Percentiles rank a stretch among this genome's conserved stretches.
These are phyloP conservation scores for Galago senegalensis DNA, from an alignment of 2,797 vertebrate genomes.

Conservation along the genomic window DNA sequence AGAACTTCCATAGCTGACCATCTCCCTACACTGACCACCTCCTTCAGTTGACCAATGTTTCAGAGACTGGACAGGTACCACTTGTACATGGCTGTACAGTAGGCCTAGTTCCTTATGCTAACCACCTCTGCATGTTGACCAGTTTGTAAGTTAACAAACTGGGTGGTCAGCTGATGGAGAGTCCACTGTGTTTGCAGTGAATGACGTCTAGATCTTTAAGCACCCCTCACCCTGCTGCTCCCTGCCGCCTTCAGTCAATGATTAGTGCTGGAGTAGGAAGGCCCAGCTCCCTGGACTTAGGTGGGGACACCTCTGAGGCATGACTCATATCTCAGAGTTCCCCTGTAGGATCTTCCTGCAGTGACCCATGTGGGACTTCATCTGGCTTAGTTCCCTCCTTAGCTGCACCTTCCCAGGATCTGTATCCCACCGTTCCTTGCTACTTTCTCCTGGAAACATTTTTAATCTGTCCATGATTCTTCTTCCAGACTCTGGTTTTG, in stretches of 20 bases:
- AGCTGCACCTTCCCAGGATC: neutral
- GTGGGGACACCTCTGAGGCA: neutral
- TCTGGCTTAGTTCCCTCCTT: neutral
- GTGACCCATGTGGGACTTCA: neutral
- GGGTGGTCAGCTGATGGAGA: no score
- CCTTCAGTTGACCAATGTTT: no score
- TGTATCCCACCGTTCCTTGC: fast-evolving
- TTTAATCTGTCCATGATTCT: neutral
- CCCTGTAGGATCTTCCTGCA: neutral
- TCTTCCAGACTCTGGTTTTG: neutral
- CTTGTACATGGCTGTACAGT: no score
- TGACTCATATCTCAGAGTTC: neutral
- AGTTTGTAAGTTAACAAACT: no score
- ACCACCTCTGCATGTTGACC: no score
- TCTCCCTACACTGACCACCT: no score
- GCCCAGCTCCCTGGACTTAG: neutral
- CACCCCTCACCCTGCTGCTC: neutral
- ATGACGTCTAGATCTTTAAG: neutral
- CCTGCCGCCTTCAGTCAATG: neutral
- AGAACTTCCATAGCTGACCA: no score
- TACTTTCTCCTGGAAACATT: neutral
- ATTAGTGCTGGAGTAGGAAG: neutral
- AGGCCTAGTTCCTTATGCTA: no score
- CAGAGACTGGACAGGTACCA: no score
- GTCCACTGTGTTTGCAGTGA: neutral